A percentile compares a stretch with the other conserved stretches of the same genome.
phyloP scores from a whole-genome alignment of 2,888 invertebrate genomes.

The Cryptocephalus moraei region DNA sequence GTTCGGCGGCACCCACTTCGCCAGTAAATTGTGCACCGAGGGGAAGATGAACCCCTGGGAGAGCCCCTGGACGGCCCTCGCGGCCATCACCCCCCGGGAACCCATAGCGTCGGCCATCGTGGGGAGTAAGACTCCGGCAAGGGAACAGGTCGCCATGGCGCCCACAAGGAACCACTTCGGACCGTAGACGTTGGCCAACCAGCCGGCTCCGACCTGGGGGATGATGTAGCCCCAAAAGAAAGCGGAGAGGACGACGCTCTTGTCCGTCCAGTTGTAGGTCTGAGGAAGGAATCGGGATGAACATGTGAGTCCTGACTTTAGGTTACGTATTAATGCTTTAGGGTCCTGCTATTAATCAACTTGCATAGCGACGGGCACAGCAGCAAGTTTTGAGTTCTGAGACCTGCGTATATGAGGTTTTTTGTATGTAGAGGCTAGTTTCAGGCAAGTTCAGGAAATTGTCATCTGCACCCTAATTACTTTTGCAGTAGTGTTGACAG shows the following conservation, averaged over 20 bases:
- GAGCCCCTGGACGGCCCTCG: conserved; percentile 64
- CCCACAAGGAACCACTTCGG: conserved; percentile 56
- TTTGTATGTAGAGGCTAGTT: too few relatives aligned
- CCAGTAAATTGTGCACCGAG: conserved; percentile 57
- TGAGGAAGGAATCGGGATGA: conserved; percentile 5
- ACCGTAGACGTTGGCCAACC: conserved; percentile 63
- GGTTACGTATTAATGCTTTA: too few relatives aligned
- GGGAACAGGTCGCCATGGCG: conserved; percentile 50
- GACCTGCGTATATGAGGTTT: too few relatives aligned
- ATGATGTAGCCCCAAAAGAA: conserved; percentile 75
- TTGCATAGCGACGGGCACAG: too few relatives aligned
- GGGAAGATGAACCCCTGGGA: conserved; percentile 67
- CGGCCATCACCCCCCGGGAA: conserved; percentile 51
- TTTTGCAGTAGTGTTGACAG: too few relatives aligned
- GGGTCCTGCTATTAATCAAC: too few relatives aligned
- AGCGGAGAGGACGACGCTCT: conserved; percentile 54
- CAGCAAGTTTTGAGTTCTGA: too few relatives aligned
- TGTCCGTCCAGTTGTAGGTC: conserved; percentile 42
- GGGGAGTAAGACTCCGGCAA: conserved; percentile 59
- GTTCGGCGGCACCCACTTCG: conserved; percentile 65
- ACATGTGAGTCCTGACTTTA: too few relatives aligned
- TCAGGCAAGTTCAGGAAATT: too few relatives aligned
- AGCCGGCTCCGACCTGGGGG: conserved; percentile 61
- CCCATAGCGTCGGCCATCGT: conserved; percentile 54
- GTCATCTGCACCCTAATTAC: too few relatives aligned